A percentile compares a stretch with the other conserved stretches of the same genome.
Conservation (phyloP, 1,140 invertebrate genomes). For the Drosophila mojavensis region DNA sequence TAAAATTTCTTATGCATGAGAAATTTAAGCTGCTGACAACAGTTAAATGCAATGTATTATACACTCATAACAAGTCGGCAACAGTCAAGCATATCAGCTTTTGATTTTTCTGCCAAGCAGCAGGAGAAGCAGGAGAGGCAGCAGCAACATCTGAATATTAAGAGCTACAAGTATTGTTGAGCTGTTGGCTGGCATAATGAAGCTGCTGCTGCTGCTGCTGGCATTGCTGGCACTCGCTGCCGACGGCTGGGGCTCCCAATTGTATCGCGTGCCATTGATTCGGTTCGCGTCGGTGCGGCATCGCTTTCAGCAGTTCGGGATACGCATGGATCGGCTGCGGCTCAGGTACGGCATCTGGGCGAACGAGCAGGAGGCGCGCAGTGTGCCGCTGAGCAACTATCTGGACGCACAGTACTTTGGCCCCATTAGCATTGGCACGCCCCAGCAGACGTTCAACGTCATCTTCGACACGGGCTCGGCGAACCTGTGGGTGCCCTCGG, state of each 20-base stretch:
- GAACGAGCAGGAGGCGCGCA: not conserved
- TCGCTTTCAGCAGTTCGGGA: slow-evolving; percentile 68
- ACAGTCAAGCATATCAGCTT: slow-evolving; percentile 46
- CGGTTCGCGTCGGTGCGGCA: slow-evolving; percentile 64
- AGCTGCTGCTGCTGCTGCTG: slow-evolving; percentile 28
- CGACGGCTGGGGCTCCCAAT: not conserved
- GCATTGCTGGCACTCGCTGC: not conserved
- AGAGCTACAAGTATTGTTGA: slow-evolving; percentile 19
- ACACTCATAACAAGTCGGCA: not conserved
- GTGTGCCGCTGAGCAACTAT: slow-evolving; percentile 91
- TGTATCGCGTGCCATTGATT: slow-evolving; percentile 55
- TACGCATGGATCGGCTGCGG: slow-evolving; percentile 65
- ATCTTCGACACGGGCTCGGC: slow-evolving; percentile 99
- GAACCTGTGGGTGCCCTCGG: slow-evolving; percentile 99
- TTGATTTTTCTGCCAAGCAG: slow-evolving; percentile 28
- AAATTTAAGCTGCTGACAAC: slow-evolving; percentile 28
- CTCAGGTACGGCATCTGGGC: slow-evolving; percentile 47
- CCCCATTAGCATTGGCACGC: slow-evolving; percentile 95
- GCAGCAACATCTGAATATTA: slow-evolving; percentile 6
- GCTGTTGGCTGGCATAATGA: slow-evolving; percentile 30
- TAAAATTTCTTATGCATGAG: slow-evolving; percentile 29
- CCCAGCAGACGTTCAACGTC: slow-evolving; percentile 96
- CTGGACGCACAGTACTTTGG: slow-evolving; percentile 99
- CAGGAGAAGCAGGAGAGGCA: not conserved
- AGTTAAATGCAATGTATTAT: slow-evolving; percentile 45